Base-by-base conservation (phyloP, 2,113 vertebrate genomes). In the Brienomyrus brachyistius region DNA sequence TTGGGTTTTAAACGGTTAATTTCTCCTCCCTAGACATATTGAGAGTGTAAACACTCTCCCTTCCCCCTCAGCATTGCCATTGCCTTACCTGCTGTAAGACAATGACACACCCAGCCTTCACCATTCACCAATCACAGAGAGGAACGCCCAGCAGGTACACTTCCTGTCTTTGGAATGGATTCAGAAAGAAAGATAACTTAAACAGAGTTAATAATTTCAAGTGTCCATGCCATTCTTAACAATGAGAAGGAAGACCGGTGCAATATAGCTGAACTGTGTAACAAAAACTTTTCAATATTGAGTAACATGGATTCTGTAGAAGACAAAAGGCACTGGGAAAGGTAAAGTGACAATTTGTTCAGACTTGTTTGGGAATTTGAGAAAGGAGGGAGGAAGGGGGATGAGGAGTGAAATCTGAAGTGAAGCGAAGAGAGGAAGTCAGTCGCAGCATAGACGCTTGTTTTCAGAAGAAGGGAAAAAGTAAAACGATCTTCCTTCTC, bases 331-430 rank as follows among this genome's bases (percentile, higher is more conserved):
- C 90, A 35, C 89, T 89, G 85, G 90, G 74, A 91, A 91, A 93
- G 94, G 95, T 95, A 93, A 95, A 93, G 93, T 95, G 94, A 94
- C 93, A 95, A 93, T 96, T 93, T 96, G 96, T 96, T 95, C 91
- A 96, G 93, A 95, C 96, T 96, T 96, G 96, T 95, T 96, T 94
- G 95, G 95, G 95, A 96, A 96, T 96, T 96, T 94, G 91, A 95
- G 92, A 91, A 93, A 94, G 92, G 62, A 92, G 90, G 93, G 91
- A 94, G 94, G 93, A 91, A 92, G 94, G 93, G 90, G 92, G 92
- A 90, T 92, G 87, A 91, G 82, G 91, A 88, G 48, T 27, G 31
- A 90, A 56, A 27, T n/a, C 23, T 43, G 21, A 48, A 84, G 40
- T 84, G 56, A 45, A 56, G 35, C 0, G 1, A 80, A 88, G 74